Evolutionary conservation across 2,888 invertebrate genomes (phyloP).

Genomic region (Dynastes maya): DNA sequence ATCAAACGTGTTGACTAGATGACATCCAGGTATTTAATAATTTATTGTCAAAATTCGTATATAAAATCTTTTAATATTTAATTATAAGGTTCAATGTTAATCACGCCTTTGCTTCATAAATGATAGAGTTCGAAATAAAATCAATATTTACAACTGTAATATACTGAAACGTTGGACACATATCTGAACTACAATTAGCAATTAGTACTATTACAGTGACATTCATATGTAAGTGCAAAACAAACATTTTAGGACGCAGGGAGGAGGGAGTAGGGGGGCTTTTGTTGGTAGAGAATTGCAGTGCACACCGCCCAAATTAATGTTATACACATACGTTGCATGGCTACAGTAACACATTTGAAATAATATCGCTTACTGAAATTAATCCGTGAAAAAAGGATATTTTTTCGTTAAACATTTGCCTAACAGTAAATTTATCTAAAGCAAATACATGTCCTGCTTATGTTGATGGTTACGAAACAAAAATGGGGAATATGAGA

Average conservation of each 20-base stretch:
- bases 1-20: too few species aligned
- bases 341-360: neutral
- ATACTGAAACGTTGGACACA: neutral
- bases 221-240: constrained; percentile 18
- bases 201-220: constrained; percentile 19
- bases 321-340: neutral
- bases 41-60: too few species aligned
- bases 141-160: constrained; percentile 15
- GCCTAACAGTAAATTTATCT: neutral
- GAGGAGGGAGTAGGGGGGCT: neutral
- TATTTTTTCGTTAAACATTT: neutral
- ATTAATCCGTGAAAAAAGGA: neutral
- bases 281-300: neutral
- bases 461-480: too few species aligned
- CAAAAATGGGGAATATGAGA: too few species aligned
- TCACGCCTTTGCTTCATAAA: neutral
- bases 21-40: too few species aligned
- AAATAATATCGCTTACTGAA: neutral
- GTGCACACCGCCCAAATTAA: neutral
- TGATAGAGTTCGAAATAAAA: neutral
- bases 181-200: constrained; percentile 21
- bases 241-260: constrained; percentile 6
- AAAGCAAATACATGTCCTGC: neutral
- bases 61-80: too few species aligned
- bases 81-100: too few species aligned